phyloP scores from a whole-genome alignment of 2,113 vertebrate species.

The Gadus macrocephalus region DNA sequence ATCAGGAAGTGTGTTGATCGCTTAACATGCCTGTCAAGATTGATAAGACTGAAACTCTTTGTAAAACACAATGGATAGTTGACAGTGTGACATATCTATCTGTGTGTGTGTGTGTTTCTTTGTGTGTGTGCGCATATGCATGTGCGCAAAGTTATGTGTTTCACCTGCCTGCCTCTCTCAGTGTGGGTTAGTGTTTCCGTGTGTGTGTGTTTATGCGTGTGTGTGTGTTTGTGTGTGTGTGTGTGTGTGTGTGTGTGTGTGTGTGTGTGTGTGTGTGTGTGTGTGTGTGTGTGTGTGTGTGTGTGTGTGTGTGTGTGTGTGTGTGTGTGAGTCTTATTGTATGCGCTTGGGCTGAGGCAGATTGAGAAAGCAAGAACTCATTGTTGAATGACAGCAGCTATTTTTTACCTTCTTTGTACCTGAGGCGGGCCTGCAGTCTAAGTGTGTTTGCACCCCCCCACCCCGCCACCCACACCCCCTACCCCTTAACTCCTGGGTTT shows the following conservation, averaged over 20 bases:
- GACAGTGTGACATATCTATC: background rate
- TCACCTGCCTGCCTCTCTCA: no score
- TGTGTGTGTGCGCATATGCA: no score
- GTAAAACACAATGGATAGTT: background rate
- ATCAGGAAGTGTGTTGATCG: no score
- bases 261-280: no score
- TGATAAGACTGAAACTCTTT: no score
- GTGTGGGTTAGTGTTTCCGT: background rate
- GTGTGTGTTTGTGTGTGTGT: slow-evolving; percentile 23
- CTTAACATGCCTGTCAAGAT: no score
- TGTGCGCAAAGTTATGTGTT: no score
- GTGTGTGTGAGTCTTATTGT: slow-evolving; percentile 20
- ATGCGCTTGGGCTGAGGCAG: slow-evolving; percentile 8
- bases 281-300: no score
- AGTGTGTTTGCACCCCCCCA: background rate
- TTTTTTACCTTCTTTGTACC: slow-evolving; percentile 28
- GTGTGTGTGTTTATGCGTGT: slow-evolving; percentile 22
- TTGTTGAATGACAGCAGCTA: slow-evolving; percentile 45
- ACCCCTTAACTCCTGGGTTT: slow-evolving; percentile 1
- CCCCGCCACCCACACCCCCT: background rate
- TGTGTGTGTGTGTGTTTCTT: background rate
- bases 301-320: slow-evolving; percentile 18
- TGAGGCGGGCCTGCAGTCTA: slow-evolving; percentile 24
- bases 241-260: slow-evolving; percentile 20
- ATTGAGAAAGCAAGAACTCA: slow-evolving; percentile 15